Conservation (phyloP, 2,888 invertebrate species). For the Prosopocoilus inquinatus region DNA sequence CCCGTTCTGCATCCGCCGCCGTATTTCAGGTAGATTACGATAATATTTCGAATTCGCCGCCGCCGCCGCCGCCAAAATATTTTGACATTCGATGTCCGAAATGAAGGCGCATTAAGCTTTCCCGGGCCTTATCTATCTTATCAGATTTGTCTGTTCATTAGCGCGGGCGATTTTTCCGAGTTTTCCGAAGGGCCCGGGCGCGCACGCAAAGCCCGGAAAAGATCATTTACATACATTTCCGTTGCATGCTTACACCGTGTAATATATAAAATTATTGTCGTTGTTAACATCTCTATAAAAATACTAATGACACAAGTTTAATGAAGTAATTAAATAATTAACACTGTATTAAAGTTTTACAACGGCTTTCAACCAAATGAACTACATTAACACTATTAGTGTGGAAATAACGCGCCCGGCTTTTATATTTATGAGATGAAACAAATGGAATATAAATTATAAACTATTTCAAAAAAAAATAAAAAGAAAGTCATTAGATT, state of each 20-base stretch:
- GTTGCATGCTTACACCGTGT: neutral
- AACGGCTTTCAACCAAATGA: no score
- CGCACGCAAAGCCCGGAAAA: neutral
- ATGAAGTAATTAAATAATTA: slow-evolving; percentile 3
- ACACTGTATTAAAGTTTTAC: neutral
- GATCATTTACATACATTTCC: slow-evolving; percentile 1
- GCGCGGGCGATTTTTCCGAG: neutral
- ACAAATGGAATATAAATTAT: no score
- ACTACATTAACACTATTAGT: no score
- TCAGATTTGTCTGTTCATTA: neutral
- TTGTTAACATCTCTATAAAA: slow-evolving; percentile 19
- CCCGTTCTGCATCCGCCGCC: slow-evolving; percentile 11
- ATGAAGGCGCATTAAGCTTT: neutral
- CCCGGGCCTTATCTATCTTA: neutral
- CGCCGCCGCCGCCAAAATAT: neutral
- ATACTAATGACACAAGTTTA: slow-evolving; percentile 11
- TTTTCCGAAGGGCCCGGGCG: neutral
- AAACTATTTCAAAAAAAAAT: no score
- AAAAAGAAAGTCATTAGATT: no score
- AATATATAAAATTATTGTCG: neutral
- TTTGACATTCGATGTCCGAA: neutral
- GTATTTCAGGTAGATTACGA: neutral
- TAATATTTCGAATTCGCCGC: neutral
- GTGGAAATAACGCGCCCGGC: no score
- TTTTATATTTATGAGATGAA: no score